Evolutionary conservation across 2,888 invertebrate genomes (phyloP).

Genomic region (Cancer borealis): DNA sequence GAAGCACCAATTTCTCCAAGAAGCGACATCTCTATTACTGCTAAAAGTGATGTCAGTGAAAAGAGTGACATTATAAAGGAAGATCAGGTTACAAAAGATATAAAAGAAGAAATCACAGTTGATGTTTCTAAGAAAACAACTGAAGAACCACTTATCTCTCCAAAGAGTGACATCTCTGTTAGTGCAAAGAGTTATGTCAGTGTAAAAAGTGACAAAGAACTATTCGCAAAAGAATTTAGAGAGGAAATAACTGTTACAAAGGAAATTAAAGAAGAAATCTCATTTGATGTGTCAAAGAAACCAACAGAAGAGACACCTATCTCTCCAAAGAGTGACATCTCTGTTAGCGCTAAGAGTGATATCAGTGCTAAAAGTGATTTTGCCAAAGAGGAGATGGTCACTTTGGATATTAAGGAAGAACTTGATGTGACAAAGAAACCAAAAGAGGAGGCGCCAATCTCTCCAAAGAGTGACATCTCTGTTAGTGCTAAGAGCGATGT

Average conservation of each 20-base stretch:
- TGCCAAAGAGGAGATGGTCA: too few species aligned
- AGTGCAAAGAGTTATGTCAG: slow-evolving; percentile 29
- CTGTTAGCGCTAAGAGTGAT: slow-evolving; percentile 51
- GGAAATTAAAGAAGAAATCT: not conserved
- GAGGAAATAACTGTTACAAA: not conserved
- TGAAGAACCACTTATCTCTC: slow-evolving; percentile 22
- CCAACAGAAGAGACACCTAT: slow-evolving; percentile 15
- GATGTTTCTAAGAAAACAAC: slow-evolving; percentile 34
- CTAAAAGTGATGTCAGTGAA: slow-evolving; percentile 56
- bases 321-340: slow-evolving; percentile 54
- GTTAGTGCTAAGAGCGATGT: too few species aligned
- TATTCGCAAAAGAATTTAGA: not conserved
- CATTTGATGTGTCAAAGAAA: not conserved
- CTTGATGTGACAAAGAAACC: too few species aligned
- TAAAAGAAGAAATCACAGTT: slow-evolving; percentile 21
- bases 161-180: slow-evolving; percentile 36
- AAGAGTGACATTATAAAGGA: slow-evolving; percentile 23
- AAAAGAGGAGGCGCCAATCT: too few species aligned
- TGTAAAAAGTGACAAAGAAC: not conserved
- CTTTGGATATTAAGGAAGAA: too few species aligned
- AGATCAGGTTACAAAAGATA: not conserved
- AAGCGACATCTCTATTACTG: slow-evolving; percentile 40
- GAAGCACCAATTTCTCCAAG: slow-evolving; percentile 53
- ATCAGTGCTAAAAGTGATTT: too few species aligned
- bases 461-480: too few species aligned